A percentile compares a stretch with the other conserved stretches of the same genome.
phyloP scores from a whole-genome alignment of 2,888 invertebrate genomes.

The Drosophila koepferae region DNA sequence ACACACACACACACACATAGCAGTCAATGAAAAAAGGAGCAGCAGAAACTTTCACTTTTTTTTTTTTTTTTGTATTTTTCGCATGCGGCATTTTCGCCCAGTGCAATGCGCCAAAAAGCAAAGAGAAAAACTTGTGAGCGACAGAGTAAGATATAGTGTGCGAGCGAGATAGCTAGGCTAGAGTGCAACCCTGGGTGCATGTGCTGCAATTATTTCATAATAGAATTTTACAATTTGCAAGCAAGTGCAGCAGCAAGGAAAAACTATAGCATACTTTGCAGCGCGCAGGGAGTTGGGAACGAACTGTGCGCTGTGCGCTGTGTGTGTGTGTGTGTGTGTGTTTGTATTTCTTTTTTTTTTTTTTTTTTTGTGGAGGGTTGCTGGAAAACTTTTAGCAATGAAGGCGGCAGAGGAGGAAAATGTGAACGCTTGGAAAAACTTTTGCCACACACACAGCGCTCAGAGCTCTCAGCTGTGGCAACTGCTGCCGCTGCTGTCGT shows the following conservation, averaged over 20 bases:
- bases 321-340: too few species aligned
- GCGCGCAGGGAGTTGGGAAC: neutral
- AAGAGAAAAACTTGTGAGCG: constrained; percentile 30
- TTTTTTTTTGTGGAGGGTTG: constrained; percentile 9
- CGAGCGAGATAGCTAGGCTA: neutral
- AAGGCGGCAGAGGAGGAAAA: constrained; percentile 26
- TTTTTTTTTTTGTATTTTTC: constrained; percentile 51
- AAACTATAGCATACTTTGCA: constrained; percentile 64
- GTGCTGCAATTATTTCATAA: constrained; percentile 75
- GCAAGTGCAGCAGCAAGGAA: constrained; percentile 45
- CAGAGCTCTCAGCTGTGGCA: constrained; percentile 33
- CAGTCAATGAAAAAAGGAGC: constrained; percentile 63
- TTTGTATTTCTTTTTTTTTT: neutral
- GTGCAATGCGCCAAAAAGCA: constrained; percentile 76
- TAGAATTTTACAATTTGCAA: constrained; percentile 43
- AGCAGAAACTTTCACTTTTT: constrained; percentile 77
- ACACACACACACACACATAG: neutral
- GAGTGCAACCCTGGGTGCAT: constrained; percentile 56
- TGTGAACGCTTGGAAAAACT: constrained; percentile 50
- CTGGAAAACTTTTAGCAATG: constrained; percentile 48
- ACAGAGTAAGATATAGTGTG: neutral
- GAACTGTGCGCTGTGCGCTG: neutral
- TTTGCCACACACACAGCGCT: constrained; percentile 28
- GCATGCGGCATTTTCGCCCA: constrained; percentile 71
- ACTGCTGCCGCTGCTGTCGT: constrained; percentile 1